Base-by-base conservation (phyloP, 2,113 vertebrate genomes). In the Lepus europaeus region DNA sequence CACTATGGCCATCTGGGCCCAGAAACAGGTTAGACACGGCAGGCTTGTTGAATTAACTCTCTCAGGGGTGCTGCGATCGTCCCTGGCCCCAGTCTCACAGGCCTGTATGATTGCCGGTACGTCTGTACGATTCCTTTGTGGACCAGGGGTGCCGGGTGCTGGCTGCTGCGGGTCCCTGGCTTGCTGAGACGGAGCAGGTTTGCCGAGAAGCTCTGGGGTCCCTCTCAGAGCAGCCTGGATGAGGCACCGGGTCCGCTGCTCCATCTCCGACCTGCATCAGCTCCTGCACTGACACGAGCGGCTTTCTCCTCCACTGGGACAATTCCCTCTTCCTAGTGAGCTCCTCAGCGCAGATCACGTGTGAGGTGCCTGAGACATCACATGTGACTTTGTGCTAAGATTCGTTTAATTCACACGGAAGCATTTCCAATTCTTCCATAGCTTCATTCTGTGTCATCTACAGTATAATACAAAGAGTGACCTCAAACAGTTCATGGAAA, bases 1-100 rank as follows among this genome's bases (percentile, higher is more conserved):
- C 25, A 22, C 8, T 19, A 45, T 23, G 72, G 29, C 11, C 33
- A 22, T 17, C 17, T 31, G 23, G 45, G 7, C 29, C 29, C 9
- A 17, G 20, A 31, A 22, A 74, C 9, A 23, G 0, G 33, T 59
- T 13, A 6, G 6, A 3, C 19, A 45, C 5, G 6, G 36, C 13
- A 3, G 7, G 5, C 1, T 20, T 3, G 16, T 9, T 0, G 19
- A 22, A 7, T 9, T 59, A 17, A 53, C 49, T 45, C 39, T 5
- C 25, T 33, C 25, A 25, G 36, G 36, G 2, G 4, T 3, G 0
- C 39, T 59, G 2, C 27, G 2, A 22, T 11, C 11, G 64, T 31
- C 27, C 6, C n/a, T 9, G 29, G 66, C 7, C 73, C 39, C 1
- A 2, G 49, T 39, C 11, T 23, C 14, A 2, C 2, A 1, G 39